phyloP scores from a whole-genome alignment of 2,797 vertebrate species.

The Xerus rutilus region DNA sequence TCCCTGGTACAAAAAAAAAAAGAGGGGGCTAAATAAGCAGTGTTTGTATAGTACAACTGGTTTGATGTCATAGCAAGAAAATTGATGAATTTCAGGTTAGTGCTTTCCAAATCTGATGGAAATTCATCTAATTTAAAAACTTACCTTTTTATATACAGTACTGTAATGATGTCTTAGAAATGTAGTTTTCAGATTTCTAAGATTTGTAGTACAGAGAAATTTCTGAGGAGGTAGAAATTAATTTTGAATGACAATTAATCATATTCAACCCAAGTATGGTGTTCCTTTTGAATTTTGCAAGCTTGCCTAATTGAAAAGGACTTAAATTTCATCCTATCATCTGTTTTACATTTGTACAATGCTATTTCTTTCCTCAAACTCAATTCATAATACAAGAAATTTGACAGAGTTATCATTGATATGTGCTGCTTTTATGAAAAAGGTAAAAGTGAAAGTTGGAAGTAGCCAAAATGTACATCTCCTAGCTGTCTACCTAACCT shows the following conservation, averaged over 20 bases:
- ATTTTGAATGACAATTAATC: background rate
- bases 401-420: background rate
- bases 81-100: background rate
- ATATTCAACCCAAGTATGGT: background rate
- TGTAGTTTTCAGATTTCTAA: background rate
- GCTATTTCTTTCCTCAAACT: background rate
- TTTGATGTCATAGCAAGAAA: background rate
- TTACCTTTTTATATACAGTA: background rate
- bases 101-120: background rate
- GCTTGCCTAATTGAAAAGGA: background rate
- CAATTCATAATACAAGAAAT: background rate
- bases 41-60: background rate
- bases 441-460: background rate
- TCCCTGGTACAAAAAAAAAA: too few relatives aligned
- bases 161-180: background rate
- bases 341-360: background rate
- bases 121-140: background rate
- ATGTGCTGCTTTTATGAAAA: background rate
- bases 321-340: background rate
- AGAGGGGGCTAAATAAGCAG: background rate
- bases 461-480: background rate
- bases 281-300: background rate
- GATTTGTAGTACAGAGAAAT: background rate
- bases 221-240: background rate
- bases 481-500: background rate